phyloP scores from a whole-genome alignment of 2,113 vertebrate genomes.

The Gambusia holbrooki region DNA sequence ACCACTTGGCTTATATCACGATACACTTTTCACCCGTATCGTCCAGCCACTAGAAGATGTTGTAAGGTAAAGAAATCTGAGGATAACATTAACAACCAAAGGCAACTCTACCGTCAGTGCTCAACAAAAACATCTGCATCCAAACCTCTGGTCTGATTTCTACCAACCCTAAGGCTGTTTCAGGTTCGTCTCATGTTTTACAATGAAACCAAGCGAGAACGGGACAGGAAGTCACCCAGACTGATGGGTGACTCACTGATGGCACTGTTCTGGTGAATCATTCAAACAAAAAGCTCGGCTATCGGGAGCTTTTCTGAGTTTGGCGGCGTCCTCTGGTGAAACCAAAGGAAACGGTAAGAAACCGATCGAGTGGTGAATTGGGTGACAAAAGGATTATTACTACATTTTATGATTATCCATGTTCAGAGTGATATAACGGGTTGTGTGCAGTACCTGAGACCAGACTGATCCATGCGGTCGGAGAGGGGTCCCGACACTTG shows the following conservation, averaged over 20 bases:
- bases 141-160: not conserved
- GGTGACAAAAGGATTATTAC: too few species aligned
- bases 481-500: slow-evolving; percentile 78
- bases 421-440: too few species aligned
- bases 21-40: too few species aligned
- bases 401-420: too few species aligned
- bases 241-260: not conserved
- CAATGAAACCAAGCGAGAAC: not conserved
- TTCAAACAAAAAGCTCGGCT: not conserved
- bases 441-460: slow-evolving; percentile 85
- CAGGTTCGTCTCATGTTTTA: not conserved
- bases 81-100: slow-evolving; percentile 15
- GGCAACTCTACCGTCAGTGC: not conserved
- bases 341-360: not conserved
- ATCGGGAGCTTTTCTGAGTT: not conserved
- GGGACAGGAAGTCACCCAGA: slow-evolving; percentile 3
- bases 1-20: too few species aligned
- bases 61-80: slow-evolving; percentile 14
- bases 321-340: not conserved
- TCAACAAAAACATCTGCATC: too few species aligned
- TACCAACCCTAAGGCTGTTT: too few species aligned
- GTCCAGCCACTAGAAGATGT: slow-evolving; percentile 2
- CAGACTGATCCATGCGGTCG: slow-evolving; percentile 82
- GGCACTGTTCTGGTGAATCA: not conserved
- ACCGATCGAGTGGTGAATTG: too few species aligned